Conservation (phyloP, 2,797 vertebrate species). For the Ceyx erithaca region DNA sequence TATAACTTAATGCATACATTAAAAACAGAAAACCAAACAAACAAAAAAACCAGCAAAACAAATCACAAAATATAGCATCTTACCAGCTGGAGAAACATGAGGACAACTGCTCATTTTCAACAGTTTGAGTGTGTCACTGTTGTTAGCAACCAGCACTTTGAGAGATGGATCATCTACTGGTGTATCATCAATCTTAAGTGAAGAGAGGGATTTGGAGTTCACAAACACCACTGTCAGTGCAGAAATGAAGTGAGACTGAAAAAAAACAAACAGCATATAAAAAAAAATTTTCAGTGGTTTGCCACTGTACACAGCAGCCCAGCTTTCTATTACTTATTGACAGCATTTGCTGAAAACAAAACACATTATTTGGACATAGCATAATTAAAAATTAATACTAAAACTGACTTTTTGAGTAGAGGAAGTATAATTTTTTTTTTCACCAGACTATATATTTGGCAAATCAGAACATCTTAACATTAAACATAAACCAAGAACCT, state of each 20-base stretch:
- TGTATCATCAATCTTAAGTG: constrained; percentile 97
- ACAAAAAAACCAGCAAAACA: too few species aligned
- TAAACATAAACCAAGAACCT: neutral
- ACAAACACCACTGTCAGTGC: constrained; percentile 98
- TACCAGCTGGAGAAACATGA: constrained; percentile 98
- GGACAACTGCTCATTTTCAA: constrained; percentile 99
- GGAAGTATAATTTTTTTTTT: neutral
- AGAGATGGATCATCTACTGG: constrained; percentile 97
- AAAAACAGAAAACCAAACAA: neutral
- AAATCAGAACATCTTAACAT: neutral
- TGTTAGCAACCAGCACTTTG: constrained; percentile 95
- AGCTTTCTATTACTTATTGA: neutral
- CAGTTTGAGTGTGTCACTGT: constrained; percentile 94
- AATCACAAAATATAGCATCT: neutral
- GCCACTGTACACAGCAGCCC: neutral
- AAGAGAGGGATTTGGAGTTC: constrained; percentile 97
- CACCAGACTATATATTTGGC: neutral
- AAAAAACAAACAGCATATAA: neutral
- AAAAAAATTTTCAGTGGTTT: neutral
- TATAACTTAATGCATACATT: neutral
- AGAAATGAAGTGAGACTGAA: constrained; percentile 97
- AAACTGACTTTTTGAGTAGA: neutral
- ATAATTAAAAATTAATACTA: neutral
- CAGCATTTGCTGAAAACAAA: neutral
- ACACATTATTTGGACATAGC: neutral